These are phyloP conservation scores for Microcebus ravelobensis DNA, from an alignment of 2,113 vertebrate species.

Conservation along the genomic window DNA sequence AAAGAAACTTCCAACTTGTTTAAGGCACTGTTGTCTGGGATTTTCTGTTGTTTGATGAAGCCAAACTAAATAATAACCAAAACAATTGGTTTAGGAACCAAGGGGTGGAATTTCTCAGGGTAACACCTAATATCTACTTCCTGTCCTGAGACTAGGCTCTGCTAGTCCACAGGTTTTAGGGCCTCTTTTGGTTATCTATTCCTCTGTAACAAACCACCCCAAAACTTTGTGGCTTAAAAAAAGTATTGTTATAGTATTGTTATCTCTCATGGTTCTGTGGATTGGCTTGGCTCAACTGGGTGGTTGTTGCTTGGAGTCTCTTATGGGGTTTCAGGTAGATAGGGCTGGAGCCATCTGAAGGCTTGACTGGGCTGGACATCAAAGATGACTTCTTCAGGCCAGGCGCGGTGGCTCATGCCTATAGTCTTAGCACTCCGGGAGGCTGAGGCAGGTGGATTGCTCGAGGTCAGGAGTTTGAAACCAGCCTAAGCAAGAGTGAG, in stretches of 20 bases:
- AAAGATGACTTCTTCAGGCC: background rate
- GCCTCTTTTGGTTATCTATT: background rate
- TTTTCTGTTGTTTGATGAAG: background rate
- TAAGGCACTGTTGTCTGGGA: background rate
- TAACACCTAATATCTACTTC: background rate
- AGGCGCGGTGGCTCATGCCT: too few species aligned
- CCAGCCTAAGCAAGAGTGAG: too few species aligned
- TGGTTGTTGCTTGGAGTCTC: background rate
- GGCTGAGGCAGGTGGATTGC: too few species aligned
- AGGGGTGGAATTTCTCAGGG: background rate
- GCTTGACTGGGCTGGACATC: background rate
- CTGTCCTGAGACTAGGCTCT: background rate
- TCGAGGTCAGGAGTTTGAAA: too few species aligned
- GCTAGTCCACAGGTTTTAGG: background rate
- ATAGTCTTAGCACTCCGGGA: too few species aligned
- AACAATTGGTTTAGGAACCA: background rate
- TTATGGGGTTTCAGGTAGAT: background rate
- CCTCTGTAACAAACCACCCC: background rate
- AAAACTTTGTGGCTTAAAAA: background rate
- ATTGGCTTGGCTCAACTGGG: background rate
- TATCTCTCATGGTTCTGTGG: background rate
- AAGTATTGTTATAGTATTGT: too few species aligned
- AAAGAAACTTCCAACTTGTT: background rate
- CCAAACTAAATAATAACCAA: background rate
- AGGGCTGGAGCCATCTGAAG: background rate